Evolutionary conservation across 2,113 vertebrate genomes (phyloP).

Genomic region (Steatornis caripensis): DNA sequence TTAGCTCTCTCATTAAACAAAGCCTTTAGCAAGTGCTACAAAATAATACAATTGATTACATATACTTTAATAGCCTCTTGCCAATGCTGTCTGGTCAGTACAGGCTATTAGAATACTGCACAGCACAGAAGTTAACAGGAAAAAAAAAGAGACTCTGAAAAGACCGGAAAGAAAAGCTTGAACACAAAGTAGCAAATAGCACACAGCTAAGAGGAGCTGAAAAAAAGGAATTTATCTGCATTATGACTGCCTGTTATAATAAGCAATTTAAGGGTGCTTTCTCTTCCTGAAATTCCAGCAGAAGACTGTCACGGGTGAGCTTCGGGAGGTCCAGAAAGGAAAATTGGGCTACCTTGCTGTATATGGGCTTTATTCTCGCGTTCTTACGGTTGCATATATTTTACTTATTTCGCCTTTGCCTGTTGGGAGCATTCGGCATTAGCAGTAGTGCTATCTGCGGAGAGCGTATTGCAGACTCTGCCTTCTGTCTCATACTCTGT

Average conservation of each 20-base stretch:
- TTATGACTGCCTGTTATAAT: neutral
- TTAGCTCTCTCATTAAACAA: slow-evolving; percentile 27
- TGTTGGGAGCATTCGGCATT: neutral
- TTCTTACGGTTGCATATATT: neutral
- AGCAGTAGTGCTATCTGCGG: neutral
- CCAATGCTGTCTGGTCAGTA: neutral
- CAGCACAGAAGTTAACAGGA: neutral
- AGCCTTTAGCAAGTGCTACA: slow-evolving; percentile 29
- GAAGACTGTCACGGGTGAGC: neutral
- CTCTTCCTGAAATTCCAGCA: neutral
- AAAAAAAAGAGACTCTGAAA: neutral
- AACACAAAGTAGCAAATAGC: neutral
- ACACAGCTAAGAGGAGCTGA: neutral
- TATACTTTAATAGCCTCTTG: slow-evolving; percentile 18
- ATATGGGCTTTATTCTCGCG: neutral
- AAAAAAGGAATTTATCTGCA: neutral
- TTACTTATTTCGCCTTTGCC: neutral
- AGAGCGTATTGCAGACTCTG: neutral
- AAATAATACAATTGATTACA: slow-evolving; percentile 30
- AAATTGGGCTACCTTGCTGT: neutral
- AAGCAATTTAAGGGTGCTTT: neutral
- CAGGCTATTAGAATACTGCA: neutral
- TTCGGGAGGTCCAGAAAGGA: neutral
- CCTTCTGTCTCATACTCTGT: neutral
- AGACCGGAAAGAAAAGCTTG: neutral